phyloP scores from a whole-genome alignment of 2,797 vertebrate species.

The Phaenicophaeus curvirostris region DNA sequence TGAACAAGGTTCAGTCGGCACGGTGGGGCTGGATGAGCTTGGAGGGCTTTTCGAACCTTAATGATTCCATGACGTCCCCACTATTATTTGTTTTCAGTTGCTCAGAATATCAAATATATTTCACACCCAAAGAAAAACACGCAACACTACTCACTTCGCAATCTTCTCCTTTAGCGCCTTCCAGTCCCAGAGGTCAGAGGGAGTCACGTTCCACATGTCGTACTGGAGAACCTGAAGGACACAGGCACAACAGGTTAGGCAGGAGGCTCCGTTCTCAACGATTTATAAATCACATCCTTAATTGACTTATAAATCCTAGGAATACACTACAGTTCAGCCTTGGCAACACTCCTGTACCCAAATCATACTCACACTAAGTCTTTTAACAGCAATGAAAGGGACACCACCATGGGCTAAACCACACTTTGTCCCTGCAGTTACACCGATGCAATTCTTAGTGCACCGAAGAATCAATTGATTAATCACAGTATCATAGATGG shows the following conservation, averaged over 20 bases:
- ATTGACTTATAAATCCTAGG: too few species aligned
- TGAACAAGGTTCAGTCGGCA: too few species aligned
- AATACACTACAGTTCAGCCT: too few species aligned
- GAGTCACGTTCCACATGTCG: conserved; percentile 94
- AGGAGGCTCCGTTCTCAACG: rapidly evolving
- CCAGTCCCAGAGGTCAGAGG: conserved; percentile 93
- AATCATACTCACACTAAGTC: too few species aligned
- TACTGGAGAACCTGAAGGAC: conserved; percentile 88
- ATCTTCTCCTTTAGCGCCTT: conserved; percentile 91
- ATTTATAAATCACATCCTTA: not conserved
- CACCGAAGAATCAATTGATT: not conserved
- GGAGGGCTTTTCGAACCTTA: too few species aligned
- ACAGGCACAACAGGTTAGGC: not conserved
- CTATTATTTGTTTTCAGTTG: not conserved
- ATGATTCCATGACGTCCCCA: too few species aligned
- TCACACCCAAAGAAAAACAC: not conserved
- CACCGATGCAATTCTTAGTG: not conserved
- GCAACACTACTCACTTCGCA: conserved; percentile 78
- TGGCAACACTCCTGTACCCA: not conserved
- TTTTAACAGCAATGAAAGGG: too few species aligned
- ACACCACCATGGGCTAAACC: too few species aligned
- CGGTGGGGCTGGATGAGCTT: too few species aligned
- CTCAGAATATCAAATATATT: rapidly evolving
- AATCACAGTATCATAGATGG: too few species aligned
- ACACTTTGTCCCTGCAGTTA: not conserved